A percentile compares a stretch with the other conserved stretches of the same genome.
These are phyloP conservation scores for Columba guinea DNA, from an alignment of 2,797 vertebrate species.

Conservation along the genomic window DNA sequence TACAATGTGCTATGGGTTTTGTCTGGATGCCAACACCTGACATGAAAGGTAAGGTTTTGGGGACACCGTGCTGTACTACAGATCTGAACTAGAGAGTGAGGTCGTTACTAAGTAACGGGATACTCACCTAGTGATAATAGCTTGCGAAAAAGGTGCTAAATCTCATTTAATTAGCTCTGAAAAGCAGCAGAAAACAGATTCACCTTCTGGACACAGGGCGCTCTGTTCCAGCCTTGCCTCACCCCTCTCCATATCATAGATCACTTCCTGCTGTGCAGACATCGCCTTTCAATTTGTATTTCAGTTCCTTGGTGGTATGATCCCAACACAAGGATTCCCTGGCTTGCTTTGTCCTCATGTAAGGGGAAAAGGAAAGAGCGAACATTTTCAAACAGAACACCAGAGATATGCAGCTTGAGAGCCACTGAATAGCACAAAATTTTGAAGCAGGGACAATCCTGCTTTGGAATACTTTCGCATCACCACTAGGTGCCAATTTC, in stretches of 20 bases:
- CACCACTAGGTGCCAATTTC: background rate
- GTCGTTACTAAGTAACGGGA: fast-evolving
- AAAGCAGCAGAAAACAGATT: background rate
- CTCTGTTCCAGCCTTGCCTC: background rate
- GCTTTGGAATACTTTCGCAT: background rate
- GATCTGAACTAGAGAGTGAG: background rate
- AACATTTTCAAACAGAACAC: background rate
- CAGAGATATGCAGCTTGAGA: background rate
- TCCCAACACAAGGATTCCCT: background rate
- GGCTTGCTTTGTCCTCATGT: background rate
- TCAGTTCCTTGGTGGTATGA: background rate
- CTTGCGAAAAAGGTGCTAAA: background rate
- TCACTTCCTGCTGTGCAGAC: too few relatives aligned
- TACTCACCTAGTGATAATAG: background rate
- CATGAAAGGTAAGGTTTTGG: background rate
- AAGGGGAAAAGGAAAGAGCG: background rate
- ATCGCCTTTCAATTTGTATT: fast-evolving
- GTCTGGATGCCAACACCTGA: background rate
- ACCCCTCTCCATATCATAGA: fast-evolving
- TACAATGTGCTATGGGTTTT: background rate
- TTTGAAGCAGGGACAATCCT: background rate
- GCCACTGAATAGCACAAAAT: background rate
- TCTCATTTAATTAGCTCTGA: background rate
- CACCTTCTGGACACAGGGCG: background rate
- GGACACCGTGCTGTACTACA: background rate